Base-by-base conservation (phyloP, 92 coral and sea anemone species). In the Zoanthus gigantus region DNA sequence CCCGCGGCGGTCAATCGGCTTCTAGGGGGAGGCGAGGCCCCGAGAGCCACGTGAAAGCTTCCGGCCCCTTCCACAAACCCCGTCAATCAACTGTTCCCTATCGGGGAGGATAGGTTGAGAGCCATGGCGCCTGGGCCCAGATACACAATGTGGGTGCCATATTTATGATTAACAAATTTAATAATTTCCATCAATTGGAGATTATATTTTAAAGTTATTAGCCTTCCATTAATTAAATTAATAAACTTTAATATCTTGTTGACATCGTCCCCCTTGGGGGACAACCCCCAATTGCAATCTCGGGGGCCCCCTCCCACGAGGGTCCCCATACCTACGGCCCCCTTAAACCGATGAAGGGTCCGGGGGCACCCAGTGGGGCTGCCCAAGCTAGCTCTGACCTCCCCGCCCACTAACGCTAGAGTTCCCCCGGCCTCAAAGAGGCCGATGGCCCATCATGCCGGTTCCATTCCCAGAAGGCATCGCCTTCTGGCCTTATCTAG, bases 351-450 rank as follows among this genome's bases (percentile, higher is more conserved):
- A 79, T 79, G 84, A 45, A 79, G 84, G 84, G 84, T 79, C 73
- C 84, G 84, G 84, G 84, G 84, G 84, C 85, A 80, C 85, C 85
- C 85, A 80, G 85, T 34, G 85, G 85, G 85, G 85, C 85, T 80
- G 74, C 85, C 85, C 45, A 80, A 80, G 85, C 85, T 80, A 80
- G 85, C 85, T 80, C 85, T 63, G 85, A 80, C 85, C 4, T 14
- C 85, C 74, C 44, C 85, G 45, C 85, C 85, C 28, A 61, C 85
- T 80, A 80, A 80, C 85, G 74, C 85, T 80, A 80, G 85, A 80
- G 85, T 80, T 42, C 85, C 85, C 85, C 85, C 85, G 85, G 85
- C 85, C 85, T 80, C 85, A 80, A 80, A 80, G 85, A 80, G 85
- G 74, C 85, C 85, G 57, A 80, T 17, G 85, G 85, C 85, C 85